Conservation (phyloP, 2,797 vertebrate genomes). For the Bovichtus diacanthus region DNA sequence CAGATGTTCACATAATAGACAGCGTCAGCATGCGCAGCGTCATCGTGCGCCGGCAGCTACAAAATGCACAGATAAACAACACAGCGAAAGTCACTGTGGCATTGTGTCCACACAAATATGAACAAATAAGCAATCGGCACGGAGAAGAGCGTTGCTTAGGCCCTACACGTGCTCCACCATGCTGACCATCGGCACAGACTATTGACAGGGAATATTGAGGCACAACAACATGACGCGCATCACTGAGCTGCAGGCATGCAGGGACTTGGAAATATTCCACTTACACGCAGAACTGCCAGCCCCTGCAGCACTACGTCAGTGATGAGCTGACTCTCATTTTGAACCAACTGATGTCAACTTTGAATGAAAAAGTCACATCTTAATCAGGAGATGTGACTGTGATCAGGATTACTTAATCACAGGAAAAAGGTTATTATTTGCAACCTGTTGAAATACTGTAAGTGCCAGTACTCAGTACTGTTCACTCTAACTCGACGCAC, state of each 20-base stretch:
- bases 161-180: not conserved
- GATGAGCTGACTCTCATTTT: constrained; percentile 10
- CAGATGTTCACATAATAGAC: constrained; percentile 32
- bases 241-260: constrained; percentile 7
- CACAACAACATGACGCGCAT: constrained; percentile 8
- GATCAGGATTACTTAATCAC: not conserved
- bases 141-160: not conserved
- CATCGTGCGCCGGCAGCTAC: constrained; percentile 8
- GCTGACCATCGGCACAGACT: constrained; percentile 5
- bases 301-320: constrained; percentile 25
- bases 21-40: constrained; percentile 10
- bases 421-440: not conserved
- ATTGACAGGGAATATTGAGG: constrained; percentile 9
- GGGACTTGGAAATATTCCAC: constrained; percentile 1
- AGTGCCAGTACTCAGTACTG: too few relatives aligned
- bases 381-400: too few relatives aligned
- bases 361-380: too few relatives aligned
- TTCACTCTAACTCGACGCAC: too few relatives aligned
- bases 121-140: constrained; percentile 21
- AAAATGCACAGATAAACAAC: constrained; percentile 17
- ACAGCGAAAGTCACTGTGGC: not conserved
- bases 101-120: constrained; percentile 23
- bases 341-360: too few relatives aligned
- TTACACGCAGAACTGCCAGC: constrained; percentile 12
- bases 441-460: too few relatives aligned